These are phyloP conservation scores for Solenodon paradoxus DNA, from an alignment of 2,113 vertebrate species.

Conservation along the genomic window DNA sequence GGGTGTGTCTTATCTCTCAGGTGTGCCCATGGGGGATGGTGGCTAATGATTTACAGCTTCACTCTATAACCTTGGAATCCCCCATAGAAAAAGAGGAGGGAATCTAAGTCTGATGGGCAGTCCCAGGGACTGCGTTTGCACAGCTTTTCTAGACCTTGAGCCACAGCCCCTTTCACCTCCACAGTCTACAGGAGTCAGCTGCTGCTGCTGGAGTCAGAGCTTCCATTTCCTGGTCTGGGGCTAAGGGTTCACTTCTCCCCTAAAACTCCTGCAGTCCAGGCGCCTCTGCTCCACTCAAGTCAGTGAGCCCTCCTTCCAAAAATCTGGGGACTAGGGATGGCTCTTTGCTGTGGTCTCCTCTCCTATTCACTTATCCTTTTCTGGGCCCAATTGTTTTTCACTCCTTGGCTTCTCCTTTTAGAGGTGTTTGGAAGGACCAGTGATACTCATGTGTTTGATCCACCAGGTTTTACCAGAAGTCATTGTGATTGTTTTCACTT, in stretches of 20 bases:
- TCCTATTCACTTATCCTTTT: not conserved
- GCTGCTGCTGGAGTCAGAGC: not conserved
- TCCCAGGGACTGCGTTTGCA: too few relatives aligned
- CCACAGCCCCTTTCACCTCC: not conserved
- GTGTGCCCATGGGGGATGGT: rapidly evolving
- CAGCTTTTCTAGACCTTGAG: not conserved
- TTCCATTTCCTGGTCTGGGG: not conserved
- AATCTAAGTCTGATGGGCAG: not conserved
- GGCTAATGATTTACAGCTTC: not conserved
- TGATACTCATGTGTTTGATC: not conserved
- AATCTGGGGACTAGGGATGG: not conserved
- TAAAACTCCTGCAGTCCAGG: not conserved
- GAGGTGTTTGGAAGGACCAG: not conserved
- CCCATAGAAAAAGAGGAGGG: not conserved
- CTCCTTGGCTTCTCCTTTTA: not conserved
- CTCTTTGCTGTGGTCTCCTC: not conserved
- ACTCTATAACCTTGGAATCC: not conserved
- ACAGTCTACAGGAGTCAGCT: not conserved
- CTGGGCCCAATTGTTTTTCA: not conserved
- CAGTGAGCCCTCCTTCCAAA: not conserved
- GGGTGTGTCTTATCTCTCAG: not conserved
- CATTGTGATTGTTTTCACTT: not conserved
- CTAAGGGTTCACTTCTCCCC: not conserved
- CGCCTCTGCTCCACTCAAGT: not conserved
- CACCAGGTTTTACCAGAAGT: not conserved